Conservation (phyloP, 2,113 vertebrate species). For the Girardinichthys multiradiatus region DNA sequence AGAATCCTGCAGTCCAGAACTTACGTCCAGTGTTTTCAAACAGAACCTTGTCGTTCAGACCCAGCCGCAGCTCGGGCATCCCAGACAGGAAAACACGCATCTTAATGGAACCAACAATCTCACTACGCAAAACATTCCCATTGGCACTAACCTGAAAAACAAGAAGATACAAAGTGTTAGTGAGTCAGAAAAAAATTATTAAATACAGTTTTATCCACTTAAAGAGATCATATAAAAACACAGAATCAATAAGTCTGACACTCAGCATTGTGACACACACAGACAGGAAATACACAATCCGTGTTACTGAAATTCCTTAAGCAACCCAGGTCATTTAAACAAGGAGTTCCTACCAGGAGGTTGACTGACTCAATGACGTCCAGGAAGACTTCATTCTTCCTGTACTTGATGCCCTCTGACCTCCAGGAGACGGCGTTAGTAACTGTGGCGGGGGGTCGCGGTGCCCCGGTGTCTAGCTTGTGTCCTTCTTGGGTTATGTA, state of each 20-base stretch:
- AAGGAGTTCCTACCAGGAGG: constrained; percentile 87
- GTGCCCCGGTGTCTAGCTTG: constrained; percentile 98
- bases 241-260: neutral
- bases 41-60: constrained; percentile 97
- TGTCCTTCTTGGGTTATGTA: constrained; percentile 99
- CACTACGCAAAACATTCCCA: constrained; percentile 92
- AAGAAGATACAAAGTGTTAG: neutral
- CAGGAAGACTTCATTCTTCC: constrained; percentile 98
- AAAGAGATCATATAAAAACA: neutral
- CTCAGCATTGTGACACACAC: constrained; percentile 33
- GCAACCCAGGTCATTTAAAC: constrained; percentile 42
- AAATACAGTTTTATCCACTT: neutral
- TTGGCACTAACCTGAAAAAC: constrained; percentile 92
- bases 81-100: constrained; percentile 98
- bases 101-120: constrained; percentile 98
- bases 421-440: constrained; percentile 98
- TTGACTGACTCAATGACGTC: constrained; percentile 99
- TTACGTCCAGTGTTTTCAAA: constrained; percentile 99
- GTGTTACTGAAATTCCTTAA: constrained; percentile 32
- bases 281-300: constrained; percentile 46
- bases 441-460: constrained; percentile 93
- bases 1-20: constrained; percentile 60
- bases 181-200: neutral
- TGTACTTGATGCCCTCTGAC: constrained; percentile 98
- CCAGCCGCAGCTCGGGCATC: constrained; percentile 95